Conservation (phyloP, 2,888 invertebrate species). For the Schizotus pectinicornis region DNA sequence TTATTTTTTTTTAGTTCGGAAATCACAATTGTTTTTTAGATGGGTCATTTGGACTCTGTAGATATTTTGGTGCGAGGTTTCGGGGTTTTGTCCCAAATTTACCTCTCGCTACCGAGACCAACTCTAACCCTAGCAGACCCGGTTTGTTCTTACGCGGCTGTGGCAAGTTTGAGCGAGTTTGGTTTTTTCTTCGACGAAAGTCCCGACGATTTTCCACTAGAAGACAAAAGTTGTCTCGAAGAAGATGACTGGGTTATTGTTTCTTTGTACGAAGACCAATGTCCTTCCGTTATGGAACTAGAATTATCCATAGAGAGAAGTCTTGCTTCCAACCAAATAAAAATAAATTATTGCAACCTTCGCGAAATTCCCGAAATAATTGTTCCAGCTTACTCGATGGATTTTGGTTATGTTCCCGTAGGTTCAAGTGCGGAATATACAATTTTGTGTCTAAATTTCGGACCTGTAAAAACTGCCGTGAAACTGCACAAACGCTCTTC, state of each 20-base stretch:
- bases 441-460: constrained; percentile 63
- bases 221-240: constrained; percentile 11
- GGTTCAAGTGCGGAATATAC: constrained; percentile 58
- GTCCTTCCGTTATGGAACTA: constrained; percentile 65
- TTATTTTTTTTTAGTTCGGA: constrained; percentile 38
- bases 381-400: constrained; percentile 63
- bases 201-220: constrained; percentile 16
- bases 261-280: constrained; percentile 18
- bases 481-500: constrained; percentile 49
- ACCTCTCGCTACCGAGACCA: constrained; percentile 60
- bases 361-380: constrained; percentile 60
- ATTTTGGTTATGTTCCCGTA: constrained; percentile 65
- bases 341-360: constrained; percentile 55
- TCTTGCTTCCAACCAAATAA: constrained; percentile 60
- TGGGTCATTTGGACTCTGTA: constrained; percentile 63
- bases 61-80: constrained; percentile 64
- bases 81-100: constrained; percentile 67
- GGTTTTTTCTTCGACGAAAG: constrained; percentile 5
- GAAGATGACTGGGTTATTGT: constrained; percentile 38
- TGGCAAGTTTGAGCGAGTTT: constrained; percentile 26
- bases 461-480: constrained; percentile 60
- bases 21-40: constrained; percentile 56
- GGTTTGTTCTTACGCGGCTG: constrained; percentile 32
- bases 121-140: constrained; percentile 48
- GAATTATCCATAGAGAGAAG: constrained; percentile 67